phyloP scores from a whole-genome alignment of 1,140 invertebrate genomes.

The Drosophila nannoptera region DNA sequence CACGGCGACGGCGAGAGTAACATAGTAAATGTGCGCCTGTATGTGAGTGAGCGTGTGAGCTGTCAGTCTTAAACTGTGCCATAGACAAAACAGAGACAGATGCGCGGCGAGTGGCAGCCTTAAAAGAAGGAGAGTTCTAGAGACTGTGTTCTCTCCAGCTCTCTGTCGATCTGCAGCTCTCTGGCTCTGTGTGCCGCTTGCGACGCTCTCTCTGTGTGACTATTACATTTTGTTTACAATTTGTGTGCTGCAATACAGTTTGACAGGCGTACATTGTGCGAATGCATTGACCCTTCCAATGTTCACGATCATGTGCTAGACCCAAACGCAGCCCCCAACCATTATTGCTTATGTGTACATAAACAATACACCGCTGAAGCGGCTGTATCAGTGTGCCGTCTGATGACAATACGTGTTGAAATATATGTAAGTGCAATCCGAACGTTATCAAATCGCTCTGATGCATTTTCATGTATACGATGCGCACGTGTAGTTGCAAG shows the following conservation, averaged over 20 bases:
- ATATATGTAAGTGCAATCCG: no score
- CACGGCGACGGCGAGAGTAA: not conserved
- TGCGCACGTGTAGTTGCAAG: no score
- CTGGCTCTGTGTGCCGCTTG: not conserved
- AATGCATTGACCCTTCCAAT: constrained; percentile 44
- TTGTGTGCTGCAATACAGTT: constrained; percentile 45
- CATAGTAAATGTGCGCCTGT: not conserved
- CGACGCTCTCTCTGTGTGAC: not conserved
- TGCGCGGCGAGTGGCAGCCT: constrained; percentile 4
- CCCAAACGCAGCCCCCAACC: constrained; percentile 21
- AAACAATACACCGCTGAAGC: constrained; percentile 15
- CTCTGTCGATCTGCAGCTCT: not conserved
- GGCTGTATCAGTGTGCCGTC: not conserved
- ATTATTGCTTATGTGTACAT: not conserved
- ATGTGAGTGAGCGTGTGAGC: constrained; percentile 1
- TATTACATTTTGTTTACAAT: constrained; percentile 48
- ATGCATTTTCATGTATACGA: no score
- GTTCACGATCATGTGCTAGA: constrained; percentile 34
- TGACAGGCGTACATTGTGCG: constrained; percentile 33
- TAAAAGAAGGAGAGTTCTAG: constrained; percentile 24
- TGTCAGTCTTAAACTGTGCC: constrained; percentile 43
- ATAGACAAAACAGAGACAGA: constrained; percentile 37
- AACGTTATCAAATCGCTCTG: no score
- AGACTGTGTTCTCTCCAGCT: not conserved
- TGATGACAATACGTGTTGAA: constrained; percentile 4